These are phyloP conservation scores for Gadopsis bispinosus DNA, from an alignment of 2,797 vertebrate species.

Conservation along the genomic window DNA sequence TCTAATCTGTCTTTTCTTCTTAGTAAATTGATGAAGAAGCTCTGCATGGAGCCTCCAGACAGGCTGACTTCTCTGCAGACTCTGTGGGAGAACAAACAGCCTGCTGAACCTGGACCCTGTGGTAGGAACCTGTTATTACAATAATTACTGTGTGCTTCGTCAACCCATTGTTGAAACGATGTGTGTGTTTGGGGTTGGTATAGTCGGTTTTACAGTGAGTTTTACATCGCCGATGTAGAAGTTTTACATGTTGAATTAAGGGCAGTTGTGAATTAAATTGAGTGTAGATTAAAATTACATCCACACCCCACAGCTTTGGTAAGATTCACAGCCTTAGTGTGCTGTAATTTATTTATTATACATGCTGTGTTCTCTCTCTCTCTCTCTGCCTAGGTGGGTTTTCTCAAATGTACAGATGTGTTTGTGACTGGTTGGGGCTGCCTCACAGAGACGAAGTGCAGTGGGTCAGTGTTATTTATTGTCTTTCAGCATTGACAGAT, in stretches of 20 bases:
- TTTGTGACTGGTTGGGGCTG: slow-evolving; percentile 96
- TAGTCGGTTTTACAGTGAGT: slow-evolving; percentile 14
- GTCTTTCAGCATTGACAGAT: slow-evolving; percentile 29
- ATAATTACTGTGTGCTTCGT: background rate
- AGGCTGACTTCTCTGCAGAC: slow-evolving; percentile 89
- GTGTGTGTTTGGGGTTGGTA: slow-evolving; percentile 18
- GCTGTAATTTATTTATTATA: background rate
- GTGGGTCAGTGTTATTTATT: slow-evolving; percentile 88
- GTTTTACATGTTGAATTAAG: background rate
- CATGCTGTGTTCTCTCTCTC: background rate
- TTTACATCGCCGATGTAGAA: background rate
- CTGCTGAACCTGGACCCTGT: slow-evolving; percentile 94
- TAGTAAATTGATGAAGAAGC: slow-evolving; percentile 96
- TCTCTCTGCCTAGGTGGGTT: slow-evolving; percentile 89
- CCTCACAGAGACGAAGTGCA: slow-evolving; percentile 97
- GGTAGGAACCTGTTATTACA: slow-evolving; percentile 81
- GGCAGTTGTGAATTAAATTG: background rate
- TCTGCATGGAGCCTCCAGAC: slow-evolving; percentile 93
- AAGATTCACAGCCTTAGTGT: background rate
- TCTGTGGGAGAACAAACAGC: slow-evolving; percentile 93
- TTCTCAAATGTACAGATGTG: slow-evolving; percentile 97
- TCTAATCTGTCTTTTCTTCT: slow-evolving; percentile 26
- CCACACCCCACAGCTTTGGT: background rate
- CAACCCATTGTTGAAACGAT: background rate
- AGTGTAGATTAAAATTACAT: background rate